Conservation (phyloP, 2,113 vertebrate genomes). For the Columba janthina region DNA sequence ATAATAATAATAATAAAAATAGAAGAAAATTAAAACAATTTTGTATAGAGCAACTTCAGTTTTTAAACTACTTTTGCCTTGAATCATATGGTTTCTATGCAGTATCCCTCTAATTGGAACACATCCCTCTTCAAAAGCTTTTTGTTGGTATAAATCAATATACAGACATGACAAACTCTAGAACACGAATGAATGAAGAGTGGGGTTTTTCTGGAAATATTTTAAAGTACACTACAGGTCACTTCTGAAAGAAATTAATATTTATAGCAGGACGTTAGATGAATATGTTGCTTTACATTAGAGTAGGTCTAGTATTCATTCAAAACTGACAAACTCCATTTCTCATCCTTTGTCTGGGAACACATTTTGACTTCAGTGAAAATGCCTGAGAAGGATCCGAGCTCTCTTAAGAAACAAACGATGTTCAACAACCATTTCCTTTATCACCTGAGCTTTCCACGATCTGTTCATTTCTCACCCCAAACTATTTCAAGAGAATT, state of each 20-base stretch:
- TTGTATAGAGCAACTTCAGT: background rate
- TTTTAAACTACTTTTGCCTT: background rate
- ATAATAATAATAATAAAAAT: no score
- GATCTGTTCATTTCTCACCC: background rate
- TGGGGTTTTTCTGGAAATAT: background rate
- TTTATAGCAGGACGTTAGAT: background rate
- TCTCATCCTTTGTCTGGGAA: background rate
- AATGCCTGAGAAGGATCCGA: background rate
- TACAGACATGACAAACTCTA: background rate
- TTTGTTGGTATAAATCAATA: background rate
- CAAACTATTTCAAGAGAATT: background rate
- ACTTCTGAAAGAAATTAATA: background rate
- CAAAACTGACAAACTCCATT: background rate
- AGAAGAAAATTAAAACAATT: background rate
- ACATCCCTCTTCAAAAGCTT: background rate
- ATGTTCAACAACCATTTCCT: background rate
- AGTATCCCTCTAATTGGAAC: background rate
- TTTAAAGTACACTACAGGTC: background rate
- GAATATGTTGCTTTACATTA: background rate
- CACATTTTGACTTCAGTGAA: background rate
- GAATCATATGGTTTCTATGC: background rate
- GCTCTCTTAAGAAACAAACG: background rate
- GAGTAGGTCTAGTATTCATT: background rate
- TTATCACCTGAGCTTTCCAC: background rate
- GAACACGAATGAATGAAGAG: background rate